A percentile compares a stretch with the other conserved stretches of the same genome.
Conservation (phyloP, 2,888 invertebrate species). For the Andrena marginata region DNA sequence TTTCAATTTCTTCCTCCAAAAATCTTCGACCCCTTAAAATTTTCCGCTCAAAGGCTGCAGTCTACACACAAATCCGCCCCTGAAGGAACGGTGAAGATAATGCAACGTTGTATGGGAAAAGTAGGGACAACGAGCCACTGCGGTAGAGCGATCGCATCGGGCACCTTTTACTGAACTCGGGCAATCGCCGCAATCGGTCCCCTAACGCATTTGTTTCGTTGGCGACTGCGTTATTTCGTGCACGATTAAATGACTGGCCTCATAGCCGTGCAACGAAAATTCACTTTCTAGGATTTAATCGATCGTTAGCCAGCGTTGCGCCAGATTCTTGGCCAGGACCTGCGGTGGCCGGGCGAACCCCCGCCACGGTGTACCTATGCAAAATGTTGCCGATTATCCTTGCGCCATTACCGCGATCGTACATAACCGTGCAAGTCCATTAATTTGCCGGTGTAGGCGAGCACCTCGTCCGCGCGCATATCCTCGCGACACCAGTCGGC, state of each 20-base stretch:
- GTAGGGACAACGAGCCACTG: not conserved
- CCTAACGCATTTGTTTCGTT: not conserved
- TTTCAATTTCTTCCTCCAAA: too few species aligned
- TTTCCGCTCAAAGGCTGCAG: too few species aligned
- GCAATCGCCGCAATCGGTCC: not conserved
- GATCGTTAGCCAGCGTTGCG: slow-evolving; percentile 4
- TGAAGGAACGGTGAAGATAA: not conserved
- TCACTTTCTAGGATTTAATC: slow-evolving; percentile 16
- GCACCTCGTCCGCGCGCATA: slow-evolving; percentile 9
- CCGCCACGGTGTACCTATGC: not conserved
- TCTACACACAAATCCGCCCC: too few species aligned
- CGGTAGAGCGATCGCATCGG: not conserved
- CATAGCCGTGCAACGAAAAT: not conserved
- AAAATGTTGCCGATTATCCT: slow-evolving; percentile 15
- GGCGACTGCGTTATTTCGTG: not conserved
- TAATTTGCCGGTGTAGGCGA: slow-evolving; percentile 29
- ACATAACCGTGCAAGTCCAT: slow-evolving; percentile 14
- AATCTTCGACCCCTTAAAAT: too few species aligned
- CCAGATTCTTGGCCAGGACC: slow-evolving; percentile 13
- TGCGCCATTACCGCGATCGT: slow-evolving; percentile 10
- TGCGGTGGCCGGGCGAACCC: not conserved
- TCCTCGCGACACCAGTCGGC: slow-evolving; percentile 46
- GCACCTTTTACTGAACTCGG: not conserved
- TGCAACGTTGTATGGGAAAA: not conserved
- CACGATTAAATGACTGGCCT: slow-evolving; percentile 9